Conservation (phyloP, 2,888 invertebrate genomes). For the Leptarthrus brevirostris region DNA sequence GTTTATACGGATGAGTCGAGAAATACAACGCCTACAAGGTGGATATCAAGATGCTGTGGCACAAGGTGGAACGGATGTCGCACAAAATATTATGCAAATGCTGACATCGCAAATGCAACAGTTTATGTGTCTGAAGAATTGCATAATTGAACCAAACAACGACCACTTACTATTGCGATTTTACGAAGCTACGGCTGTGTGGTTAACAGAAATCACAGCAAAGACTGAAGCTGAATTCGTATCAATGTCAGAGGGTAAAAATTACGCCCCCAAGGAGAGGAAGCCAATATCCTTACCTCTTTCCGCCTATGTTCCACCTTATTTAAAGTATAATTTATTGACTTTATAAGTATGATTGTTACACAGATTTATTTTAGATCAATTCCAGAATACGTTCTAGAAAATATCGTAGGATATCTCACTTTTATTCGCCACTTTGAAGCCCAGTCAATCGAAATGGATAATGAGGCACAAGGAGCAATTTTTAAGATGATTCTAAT, state of each 20-base stretch:
- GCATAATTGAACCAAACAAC: conserved; percentile 80
- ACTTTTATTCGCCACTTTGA: conserved; percentile 78
- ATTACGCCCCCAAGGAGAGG: conserved; percentile 73
- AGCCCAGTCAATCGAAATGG: conserved; percentile 74
- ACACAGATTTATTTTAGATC: too few relatives aligned
- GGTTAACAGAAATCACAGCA: conserved; percentile 86
- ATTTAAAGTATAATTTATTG: conserved; percentile 73
- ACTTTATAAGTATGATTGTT: too few relatives aligned
- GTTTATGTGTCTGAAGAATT: conserved; percentile 78
- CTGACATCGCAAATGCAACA: conserved; percentile 75
- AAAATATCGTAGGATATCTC: conserved; percentile 86
- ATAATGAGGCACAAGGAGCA: conserved; percentile 74
- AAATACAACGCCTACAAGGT: conserved; percentile 79
- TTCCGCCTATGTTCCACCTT: conserved; percentile 74
- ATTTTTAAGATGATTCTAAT: conserved; percentile 83
- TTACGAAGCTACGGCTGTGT: conserved; percentile 83
- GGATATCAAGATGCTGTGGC: conserved; percentile 76
- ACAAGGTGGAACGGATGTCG: conserved; percentile 73
- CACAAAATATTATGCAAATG: conserved; percentile 73
- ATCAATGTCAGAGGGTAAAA: conserved; percentile 60
- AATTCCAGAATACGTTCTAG: conserved; percentile 90
- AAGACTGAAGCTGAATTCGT: conserved; percentile 66
- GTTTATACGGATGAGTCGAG: conserved; percentile 74
- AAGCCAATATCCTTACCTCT: conserved; percentile 73
- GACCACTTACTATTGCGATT: conserved; percentile 79